These are phyloP conservation scores for Galemys pyrenaicus DNA, from an alignment of 2,113 vertebrate species.

Conservation along the genomic window DNA sequence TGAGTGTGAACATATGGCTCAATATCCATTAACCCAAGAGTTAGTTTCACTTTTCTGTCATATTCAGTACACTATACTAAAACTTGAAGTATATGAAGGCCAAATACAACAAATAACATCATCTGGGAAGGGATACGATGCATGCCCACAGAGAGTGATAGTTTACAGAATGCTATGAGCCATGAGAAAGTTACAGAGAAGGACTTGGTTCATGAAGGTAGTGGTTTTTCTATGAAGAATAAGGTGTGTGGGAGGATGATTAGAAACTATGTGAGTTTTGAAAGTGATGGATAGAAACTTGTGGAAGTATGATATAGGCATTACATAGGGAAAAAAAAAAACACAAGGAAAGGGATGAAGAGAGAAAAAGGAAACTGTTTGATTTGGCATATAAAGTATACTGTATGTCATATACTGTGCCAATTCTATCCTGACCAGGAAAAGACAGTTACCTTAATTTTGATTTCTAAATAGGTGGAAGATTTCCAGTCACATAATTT, in stretches of 20 bases:
- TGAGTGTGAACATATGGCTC: background rate
- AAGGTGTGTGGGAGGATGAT: background rate
- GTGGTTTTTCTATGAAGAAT: background rate
- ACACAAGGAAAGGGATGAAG: background rate
- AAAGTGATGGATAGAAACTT: background rate
- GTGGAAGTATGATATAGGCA: background rate
- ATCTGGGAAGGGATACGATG: background rate
- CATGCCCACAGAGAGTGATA: background rate
- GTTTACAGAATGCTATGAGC: background rate
- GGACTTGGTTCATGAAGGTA: background rate
- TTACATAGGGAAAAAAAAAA: background rate
- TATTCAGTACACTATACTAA: background rate
- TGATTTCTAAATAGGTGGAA: background rate
- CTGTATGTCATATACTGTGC: rapidly evolving
- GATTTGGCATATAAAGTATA: background rate
- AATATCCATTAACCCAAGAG: background rate
- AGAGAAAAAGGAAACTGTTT: background rate
- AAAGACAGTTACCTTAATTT: background rate
- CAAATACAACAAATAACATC: background rate
- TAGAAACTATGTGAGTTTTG: background rate
- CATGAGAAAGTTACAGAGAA: background rate
- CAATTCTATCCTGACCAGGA: background rate
- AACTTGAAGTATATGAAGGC: background rate
- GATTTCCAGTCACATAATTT: background rate
- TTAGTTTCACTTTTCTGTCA: background rate